Evolutionary conservation across 35 echinoderm and acorn worm genomes (phyloP).

Genomic region (Anneissia japonica): DNA sequence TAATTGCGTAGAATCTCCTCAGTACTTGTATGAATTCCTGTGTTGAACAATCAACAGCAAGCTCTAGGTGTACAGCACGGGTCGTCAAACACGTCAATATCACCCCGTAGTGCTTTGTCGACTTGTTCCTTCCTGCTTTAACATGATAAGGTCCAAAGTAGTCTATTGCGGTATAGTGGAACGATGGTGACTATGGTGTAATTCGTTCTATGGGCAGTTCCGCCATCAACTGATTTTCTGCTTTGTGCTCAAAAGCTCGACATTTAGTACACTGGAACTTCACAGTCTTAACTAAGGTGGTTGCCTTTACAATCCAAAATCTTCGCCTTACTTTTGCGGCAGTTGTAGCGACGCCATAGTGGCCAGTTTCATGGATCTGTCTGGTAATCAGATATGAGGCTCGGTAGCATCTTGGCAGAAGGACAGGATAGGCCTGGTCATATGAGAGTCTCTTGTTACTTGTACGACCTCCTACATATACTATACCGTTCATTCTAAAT

Average conservation of each 20-base stretch:
- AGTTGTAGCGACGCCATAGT: slow-evolving; percentile 25
- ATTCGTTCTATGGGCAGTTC: slow-evolving; percentile 34
- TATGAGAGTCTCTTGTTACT: neutral
- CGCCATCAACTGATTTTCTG: slow-evolving; percentile 44
- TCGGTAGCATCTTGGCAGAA: slow-evolving; percentile 10
- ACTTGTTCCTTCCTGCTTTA: slow-evolving; percentile 28
- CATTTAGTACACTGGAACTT: slow-evolving; percentile 38
- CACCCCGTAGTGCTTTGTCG: slow-evolving; percentile 50
- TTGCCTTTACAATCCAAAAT: slow-evolving; percentile 27
- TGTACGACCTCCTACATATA: neutral
- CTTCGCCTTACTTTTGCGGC: slow-evolving; percentile 20
- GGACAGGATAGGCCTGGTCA: neutral
- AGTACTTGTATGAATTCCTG: slow-evolving; percentile 58
- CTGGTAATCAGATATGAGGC: slow-evolving; percentile 15
- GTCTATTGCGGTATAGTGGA: slow-evolving; percentile 37
- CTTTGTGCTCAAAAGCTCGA: slow-evolving; percentile 20
- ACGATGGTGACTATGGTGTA: slow-evolving; percentile 30
- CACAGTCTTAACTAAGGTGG: slow-evolving; percentile 31
- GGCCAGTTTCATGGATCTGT: slow-evolving; percentile 7
- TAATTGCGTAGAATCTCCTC: slow-evolving; percentile 26
- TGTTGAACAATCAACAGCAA: slow-evolving; percentile 50
- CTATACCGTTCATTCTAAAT: neutral
- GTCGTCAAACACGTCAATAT: slow-evolving; percentile 52
- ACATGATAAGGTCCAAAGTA: slow-evolving; percentile 52
- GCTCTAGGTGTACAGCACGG: slow-evolving; percentile 41